Evolutionary conservation across 1,140 invertebrate genomes (phyloP), one percentile per base, ranked within the genome.

Genomic region (Neelides sp.): DNA sequence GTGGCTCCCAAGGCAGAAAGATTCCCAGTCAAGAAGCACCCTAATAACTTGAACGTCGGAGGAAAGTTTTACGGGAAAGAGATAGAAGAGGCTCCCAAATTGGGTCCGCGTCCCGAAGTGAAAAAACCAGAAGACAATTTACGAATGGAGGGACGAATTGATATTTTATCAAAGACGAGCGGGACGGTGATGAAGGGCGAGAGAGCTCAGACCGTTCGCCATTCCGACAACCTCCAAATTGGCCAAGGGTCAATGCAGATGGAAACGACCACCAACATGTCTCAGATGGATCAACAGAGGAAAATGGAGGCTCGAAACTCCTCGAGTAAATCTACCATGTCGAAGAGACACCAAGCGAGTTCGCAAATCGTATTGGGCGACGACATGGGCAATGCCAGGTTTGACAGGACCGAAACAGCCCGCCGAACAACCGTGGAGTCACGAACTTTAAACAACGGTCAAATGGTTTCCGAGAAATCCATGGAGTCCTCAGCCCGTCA

Each of bases 1-100:
- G 49, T 43, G 23, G 45, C 69, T 45, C 67, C 71, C 8, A 71
- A 66, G 57, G 65, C 56, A 15, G 68, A 71, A 58, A 57, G 64
- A 37, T 27, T 15, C 7, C 7, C n/a, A 48, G 32, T 67, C 73
- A 59, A 17, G 12, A 26, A 4, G 26, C 28, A 71, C 79, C 20
- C 64, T 12, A 28, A 49, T 40, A 54, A 49, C 28, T 37, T 58
- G 15, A n/a, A 24, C 12, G 47, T 45, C 5, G 50, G 54, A 62
- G 79, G 79, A 13, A 72, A 78, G 8, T 80, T 83, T 59, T 73
- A 76, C 48, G 61, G 4, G 24, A 15, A 27, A 34, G 34, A 19
- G 12, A 47, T 26, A 22, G 56, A 52, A 49, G 43, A 45, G 50
- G 42, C 23, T 52, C 51, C 41, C 2, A 50, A 30, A n/a, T 46